Evolutionary conservation across 53 echinoderm and acorn worm species (phyloP), one percentile per base, ranked within the genome.

Genomic region (Hippasteria phrygiana): DNA sequence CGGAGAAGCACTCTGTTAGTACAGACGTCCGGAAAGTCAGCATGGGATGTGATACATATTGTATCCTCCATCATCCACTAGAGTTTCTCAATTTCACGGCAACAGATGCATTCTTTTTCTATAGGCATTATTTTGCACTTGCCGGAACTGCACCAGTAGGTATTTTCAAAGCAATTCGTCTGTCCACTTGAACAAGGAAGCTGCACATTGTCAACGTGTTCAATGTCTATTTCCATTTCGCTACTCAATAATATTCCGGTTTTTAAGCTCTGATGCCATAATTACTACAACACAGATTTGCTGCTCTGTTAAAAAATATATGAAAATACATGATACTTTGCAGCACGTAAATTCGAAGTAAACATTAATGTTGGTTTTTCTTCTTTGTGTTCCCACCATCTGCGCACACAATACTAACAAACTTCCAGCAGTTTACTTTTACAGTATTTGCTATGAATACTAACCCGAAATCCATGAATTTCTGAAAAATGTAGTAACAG

Each of bases 51-150:
- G 20, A 50, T 51, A 33, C 77, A 77, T 9, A 35, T 2, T 20
- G 3, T 35, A 32, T 51, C 54, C 20, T 53, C 47, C 34, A 50
- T 77, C 34, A 77, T 16, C 77, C 77, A 77, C 4, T 35, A 51
- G 0, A 77, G 0, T 77, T 77, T 88, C 2, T 5, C 20, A 3
- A 88, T 62, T 78, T 92, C 92, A 2, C 33, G 74, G 63, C 88
- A 92, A 34, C 92, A 92, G 3, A 70, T 38, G 53, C 88, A 92
- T 42, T 92, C 92, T 4, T 55, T 73, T 54, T 70, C 66, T 7
- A 65, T 69, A 8, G 92, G 92, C 92, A 92, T 92, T 2, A 91
- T 46, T 35, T 11, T 4, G 53, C 83, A 90, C 38, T 86, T 84
- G 37, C 45, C 73, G 22, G 86, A 91, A 2, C 18, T 33, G n/a